Conservation (phyloP, 2,888 invertebrate genomes). For the Megaustenia siamemsis region DNA sequence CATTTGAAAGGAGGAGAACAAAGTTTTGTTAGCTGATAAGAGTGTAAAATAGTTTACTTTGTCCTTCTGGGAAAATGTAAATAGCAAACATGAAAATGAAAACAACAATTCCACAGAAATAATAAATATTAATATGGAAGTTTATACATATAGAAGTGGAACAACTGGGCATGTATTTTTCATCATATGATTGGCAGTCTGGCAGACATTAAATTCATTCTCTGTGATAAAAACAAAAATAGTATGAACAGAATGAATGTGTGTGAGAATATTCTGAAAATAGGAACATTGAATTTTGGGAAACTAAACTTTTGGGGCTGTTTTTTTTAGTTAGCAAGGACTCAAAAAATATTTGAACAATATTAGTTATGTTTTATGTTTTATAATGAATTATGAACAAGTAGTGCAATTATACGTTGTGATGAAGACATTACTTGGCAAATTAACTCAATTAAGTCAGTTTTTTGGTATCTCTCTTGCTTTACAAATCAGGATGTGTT, state of each 20-base stretch:
- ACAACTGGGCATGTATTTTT: background rate
- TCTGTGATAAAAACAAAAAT: background rate
- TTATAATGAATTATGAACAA: too few relatives aligned
- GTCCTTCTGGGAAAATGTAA: background rate
- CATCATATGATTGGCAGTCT: background rate
- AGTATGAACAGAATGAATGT: background rate
- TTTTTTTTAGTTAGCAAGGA: background rate
- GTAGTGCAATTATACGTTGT: background rate
- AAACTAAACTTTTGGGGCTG: background rate
- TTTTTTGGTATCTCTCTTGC: too few relatives aligned
- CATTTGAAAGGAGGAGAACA: background rate
- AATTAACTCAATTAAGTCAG: too few relatives aligned
- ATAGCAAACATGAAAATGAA: slow-evolving; percentile 7
- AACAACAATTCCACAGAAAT: slow-evolving; percentile 3
- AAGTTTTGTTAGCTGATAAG: background rate
- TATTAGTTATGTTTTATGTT: too few relatives aligned
- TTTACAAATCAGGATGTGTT: too few relatives aligned
- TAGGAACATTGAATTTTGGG: background rate
- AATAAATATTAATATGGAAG: background rate
- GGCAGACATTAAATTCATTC: background rate
- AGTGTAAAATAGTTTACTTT: background rate
- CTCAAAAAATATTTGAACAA: too few relatives aligned
- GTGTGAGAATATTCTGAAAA: background rate
- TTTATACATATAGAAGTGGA: slow-evolving; percentile 11
- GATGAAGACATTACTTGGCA: background rate